Evolutionary conservation across 2,888 invertebrate species (phyloP), one percentile per base, ranked within the genome.

Genomic region (Leucoma salicis): DNA sequence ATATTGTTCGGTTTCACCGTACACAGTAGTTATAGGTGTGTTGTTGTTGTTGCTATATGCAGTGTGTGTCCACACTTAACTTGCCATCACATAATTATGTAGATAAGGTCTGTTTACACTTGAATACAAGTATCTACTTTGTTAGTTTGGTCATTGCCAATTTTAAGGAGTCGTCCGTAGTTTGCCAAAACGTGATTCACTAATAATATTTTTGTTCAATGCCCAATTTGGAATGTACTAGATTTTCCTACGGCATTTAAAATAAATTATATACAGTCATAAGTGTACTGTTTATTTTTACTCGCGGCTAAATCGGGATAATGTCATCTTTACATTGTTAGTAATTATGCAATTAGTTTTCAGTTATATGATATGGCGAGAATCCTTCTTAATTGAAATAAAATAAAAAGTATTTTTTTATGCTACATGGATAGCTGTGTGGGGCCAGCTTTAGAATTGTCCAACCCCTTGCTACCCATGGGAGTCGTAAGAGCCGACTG

Each of bases 111-210:
- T 66, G 59, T 67, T 60, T 57, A 57, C 70, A 60, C 56, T 53
- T 57, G 14, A 56, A 53, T 59, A 58, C 52, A 46, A 53, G 50
- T 36, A n/a, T n/a, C n/a, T n/a, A 50, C 40, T 47, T 48, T 44
- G 46, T 53, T 35, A 32, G 37, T 49, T 42, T 68, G 65, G 64
- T 70, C 74, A 73, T 74, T 74, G 72, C 70, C 66, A 68, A 68
- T 56, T 66, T 54, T 59, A 59, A 74, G 72, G 70, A 71, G 70
- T 70, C 64, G 63, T 56, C 46, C 59, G 57, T 58, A 66, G 57
- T 59, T 76, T 82, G 87, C 87, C 87, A 86, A 83, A 70, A 63
- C 60, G 66, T 86, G 83, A 84, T 61, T 84, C 85, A 81, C 67
- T 51, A 25, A 43, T 35, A 46, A 54, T 78, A 82, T 81, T 79